phyloP scores from a whole-genome alignment of 2,888 invertebrate genomes.

The Drosophila affinis region DNA sequence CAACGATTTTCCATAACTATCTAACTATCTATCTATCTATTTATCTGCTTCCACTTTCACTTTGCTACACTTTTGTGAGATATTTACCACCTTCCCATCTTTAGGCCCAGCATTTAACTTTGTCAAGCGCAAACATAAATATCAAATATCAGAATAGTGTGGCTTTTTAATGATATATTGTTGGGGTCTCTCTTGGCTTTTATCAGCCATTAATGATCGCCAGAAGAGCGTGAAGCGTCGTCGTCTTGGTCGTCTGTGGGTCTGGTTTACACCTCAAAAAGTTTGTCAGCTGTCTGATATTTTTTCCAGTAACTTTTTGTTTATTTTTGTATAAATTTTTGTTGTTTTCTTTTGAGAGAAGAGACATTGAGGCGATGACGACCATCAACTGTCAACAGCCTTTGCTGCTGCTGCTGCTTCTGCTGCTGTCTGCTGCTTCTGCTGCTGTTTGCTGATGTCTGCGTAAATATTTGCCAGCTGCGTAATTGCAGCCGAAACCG shows the following conservation, averaged over 20 bases:
- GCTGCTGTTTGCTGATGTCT: conserved; percentile 8
- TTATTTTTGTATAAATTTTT: conserved; percentile 28
- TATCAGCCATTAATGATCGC: conserved; percentile 65
- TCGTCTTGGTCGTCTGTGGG: conserved; percentile 34
- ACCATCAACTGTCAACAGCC: conserved; percentile 71
- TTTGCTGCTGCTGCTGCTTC: conserved; percentile 20
- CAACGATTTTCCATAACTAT: background rate
- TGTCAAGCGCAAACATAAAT: conserved; percentile 50
- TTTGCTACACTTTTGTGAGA: conserved; percentile 1
- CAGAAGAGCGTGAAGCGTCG: conserved; percentile 41
- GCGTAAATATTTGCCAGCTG: conserved; percentile 68
- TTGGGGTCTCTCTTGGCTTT: conserved; percentile 29
- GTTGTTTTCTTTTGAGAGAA: conserved; percentile 13
- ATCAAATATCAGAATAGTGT: conserved; percentile 30
- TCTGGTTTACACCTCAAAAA: conserved; percentile 60
- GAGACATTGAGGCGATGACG: conserved; percentile 48
- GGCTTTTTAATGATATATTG: conserved; percentile 40
- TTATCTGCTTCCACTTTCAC: background rate
- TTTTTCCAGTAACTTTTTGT: conserved; percentile 25
- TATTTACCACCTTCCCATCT: conserved; percentile 2
- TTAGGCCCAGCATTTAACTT: conserved; percentile 41
- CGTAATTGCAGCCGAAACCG: conserved; percentile 47
- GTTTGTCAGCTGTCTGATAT: conserved; percentile 57
- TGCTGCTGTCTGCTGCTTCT: background rate
- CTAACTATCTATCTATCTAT: background rate